Evolutionary conservation across 2,888 invertebrate genomes (phyloP).

Genomic region (Acanthococcus lagerstroemiae): DNA sequence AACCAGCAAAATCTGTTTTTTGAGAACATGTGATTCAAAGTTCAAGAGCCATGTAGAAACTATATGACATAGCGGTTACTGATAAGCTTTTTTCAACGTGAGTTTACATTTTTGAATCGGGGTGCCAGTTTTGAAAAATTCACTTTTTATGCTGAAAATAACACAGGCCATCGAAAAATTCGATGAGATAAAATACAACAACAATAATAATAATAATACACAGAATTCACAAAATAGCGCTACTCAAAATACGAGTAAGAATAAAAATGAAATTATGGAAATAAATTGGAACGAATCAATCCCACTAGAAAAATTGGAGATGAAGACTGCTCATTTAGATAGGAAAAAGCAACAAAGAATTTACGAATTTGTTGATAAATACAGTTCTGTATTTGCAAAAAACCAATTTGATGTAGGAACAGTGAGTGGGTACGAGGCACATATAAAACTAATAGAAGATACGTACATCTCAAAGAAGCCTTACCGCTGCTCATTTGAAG

Average conservation of each 20-base stretch:
- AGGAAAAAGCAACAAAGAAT: neutral
- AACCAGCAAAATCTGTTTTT: no score
- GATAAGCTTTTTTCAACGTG: no score
- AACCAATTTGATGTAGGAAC: neutral
- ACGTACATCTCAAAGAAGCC: conserved; percentile 10
- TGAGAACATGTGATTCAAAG: no score
- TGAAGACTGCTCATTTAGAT: neutral
- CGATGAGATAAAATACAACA: no score
- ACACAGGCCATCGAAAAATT: no score
- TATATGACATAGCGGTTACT: no score
- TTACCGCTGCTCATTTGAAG: conserved; percentile 20
- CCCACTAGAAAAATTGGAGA: neutral
- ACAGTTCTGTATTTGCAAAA: neutral
- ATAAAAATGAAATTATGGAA: no score
- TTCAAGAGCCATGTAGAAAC: no score
- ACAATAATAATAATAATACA: no score
- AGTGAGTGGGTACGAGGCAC: neutral
- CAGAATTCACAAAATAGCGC: neutral
- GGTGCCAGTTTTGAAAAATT: no score
- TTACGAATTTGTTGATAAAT: neutral
- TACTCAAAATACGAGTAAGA: neutral
- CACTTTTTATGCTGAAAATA: no score
- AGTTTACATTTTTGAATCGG: no score
- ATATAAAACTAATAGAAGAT: neutral
- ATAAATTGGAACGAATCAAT: neutral